A percentile compares a stretch with the other conserved stretches of the same genome.
phyloP scores from a whole-genome alignment of 2,113 vertebrate species.

The Azemiops feae region DNA sequence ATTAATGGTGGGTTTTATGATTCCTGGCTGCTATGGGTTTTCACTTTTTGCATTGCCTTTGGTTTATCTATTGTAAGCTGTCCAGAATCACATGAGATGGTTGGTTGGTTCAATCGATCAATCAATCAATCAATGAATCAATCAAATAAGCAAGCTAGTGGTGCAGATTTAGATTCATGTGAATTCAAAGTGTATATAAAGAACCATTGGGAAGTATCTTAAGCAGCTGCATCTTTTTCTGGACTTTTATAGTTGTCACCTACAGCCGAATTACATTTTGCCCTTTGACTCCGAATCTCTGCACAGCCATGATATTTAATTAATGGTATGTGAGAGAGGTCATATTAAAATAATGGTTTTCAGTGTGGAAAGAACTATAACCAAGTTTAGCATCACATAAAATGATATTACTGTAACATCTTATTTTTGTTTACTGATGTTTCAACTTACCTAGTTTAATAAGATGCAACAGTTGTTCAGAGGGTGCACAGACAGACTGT shows the following conservation, averaged over 20 bases:
- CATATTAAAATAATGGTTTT: background rate
- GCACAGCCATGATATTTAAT: background rate
- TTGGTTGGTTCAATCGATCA: background rate
- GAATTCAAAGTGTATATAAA: background rate
- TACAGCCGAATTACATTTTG: background rate
- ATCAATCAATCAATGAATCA: background rate
- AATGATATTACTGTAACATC: background rate
- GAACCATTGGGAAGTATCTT: background rate
- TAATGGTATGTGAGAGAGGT: background rate
- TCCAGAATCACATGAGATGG: background rate
- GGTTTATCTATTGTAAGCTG: background rate
- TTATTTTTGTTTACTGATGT: background rate
- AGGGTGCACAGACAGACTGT: conserved; percentile 89
- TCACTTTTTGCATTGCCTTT: background rate
- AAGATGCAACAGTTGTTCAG: conserved; percentile 96
- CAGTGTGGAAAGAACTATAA: background rate
- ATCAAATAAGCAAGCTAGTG: background rate
- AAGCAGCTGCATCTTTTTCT: background rate
- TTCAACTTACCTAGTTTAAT: conserved; percentile 85
- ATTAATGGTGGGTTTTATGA: background rate
- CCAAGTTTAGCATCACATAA: background rate
- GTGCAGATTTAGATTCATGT: background rate
- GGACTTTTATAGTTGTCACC: background rate
- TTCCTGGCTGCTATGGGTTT: background rate
- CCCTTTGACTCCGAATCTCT: background rate